A percentile compares a stretch with the other conserved stretches of the same genome.
These are phyloP conservation scores for Rhagonycha lutea DNA, from an alignment of 2,888 invertebrate genomes.

Conservation along the genomic window DNA sequence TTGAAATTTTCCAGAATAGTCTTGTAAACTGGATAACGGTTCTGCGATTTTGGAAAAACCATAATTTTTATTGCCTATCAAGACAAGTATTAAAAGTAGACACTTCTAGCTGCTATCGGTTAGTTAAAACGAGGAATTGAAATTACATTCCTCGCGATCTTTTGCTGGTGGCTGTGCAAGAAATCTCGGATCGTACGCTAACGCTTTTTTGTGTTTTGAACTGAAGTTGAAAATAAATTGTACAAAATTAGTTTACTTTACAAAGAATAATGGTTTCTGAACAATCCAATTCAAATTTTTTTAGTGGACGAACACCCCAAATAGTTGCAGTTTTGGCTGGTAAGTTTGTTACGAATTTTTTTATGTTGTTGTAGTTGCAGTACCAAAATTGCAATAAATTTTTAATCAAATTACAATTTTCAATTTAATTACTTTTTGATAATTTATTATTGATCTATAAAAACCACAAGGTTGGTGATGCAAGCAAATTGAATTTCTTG, in stretches of 20 bases:
- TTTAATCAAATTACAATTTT: too few species aligned
- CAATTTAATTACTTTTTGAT: too few species aligned
- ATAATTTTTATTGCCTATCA: background rate
- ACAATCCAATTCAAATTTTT: constrained; percentile 28
- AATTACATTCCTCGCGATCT: background rate
- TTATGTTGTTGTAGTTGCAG: background rate
- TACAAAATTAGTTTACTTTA: background rate
- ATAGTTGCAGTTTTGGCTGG: constrained; percentile 49
- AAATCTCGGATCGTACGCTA: background rate
- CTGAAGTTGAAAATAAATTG: background rate
- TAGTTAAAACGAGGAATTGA: background rate
- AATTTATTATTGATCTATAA: too few species aligned
- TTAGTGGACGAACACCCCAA: constrained; percentile 47
- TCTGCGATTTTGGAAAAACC: background rate
- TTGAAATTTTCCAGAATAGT: background rate
- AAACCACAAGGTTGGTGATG: too few species aligned
- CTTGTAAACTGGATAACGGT: background rate
- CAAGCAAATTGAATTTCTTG: background rate
- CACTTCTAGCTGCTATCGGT: background rate
- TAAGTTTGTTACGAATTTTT: constrained; percentile 33
- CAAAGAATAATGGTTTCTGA: constrained; percentile 9
- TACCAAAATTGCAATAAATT: too few species aligned
- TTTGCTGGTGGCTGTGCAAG: background rate
- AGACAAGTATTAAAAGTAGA: background rate
- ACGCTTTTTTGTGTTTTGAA: background rate